These are phyloP conservation scores for Helicoverpa armigera DNA, from an alignment of 1,140 invertebrate species.

Conservation along the genomic window DNA sequence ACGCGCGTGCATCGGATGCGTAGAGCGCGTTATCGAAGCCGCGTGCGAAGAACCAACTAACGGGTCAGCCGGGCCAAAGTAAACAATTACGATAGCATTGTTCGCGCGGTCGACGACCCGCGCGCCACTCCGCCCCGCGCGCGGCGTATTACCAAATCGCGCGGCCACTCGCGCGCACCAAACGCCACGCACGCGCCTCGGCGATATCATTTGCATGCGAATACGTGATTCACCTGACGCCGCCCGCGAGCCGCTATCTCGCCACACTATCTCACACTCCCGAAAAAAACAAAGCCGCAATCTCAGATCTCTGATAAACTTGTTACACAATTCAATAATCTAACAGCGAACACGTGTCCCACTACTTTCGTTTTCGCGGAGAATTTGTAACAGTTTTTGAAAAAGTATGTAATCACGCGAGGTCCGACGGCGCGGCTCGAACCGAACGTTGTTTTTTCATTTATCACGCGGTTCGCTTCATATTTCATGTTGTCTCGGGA, in stretches of 20 bases:
- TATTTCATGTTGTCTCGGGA: constrained; percentile 49
- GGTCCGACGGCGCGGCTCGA: constrained; percentile 38
- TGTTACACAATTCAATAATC: constrained; percentile 43
- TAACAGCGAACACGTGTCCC: constrained; percentile 26
- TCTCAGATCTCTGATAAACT: constrained; percentile 45
- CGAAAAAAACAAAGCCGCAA: constrained; percentile 23
- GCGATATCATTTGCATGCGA: constrained; percentile 52
- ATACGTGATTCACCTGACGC: constrained; percentile 50
- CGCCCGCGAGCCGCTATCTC: constrained; percentile 19
- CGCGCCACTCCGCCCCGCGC: constrained; percentile 44
- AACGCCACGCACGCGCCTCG: constrained; percentile 39
- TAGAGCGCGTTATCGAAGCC: constrained; percentile 59
- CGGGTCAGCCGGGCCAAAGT: constrained; percentile 68
- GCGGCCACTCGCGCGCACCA: constrained; percentile 43
- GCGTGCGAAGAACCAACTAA: constrained; percentile 56
- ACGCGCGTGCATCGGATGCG: constrained; percentile 61
- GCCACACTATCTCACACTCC: constrained; percentile 27
- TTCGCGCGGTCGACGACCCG: constrained; percentile 68
- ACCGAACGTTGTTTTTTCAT: constrained; percentile 45
- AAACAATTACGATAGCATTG: constrained; percentile 75
- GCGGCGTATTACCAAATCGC: constrained; percentile 62
- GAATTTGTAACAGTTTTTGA: constrained; percentile 46
- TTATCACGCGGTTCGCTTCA: constrained; percentile 47
- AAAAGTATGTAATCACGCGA: constrained; percentile 49
- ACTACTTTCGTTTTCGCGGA: constrained; percentile 42